Evolutionary conservation across 2,888 invertebrate species (phyloP), one percentile per base, ranked within the genome.

Genomic region (Ormyrus nitidulus): DNA sequence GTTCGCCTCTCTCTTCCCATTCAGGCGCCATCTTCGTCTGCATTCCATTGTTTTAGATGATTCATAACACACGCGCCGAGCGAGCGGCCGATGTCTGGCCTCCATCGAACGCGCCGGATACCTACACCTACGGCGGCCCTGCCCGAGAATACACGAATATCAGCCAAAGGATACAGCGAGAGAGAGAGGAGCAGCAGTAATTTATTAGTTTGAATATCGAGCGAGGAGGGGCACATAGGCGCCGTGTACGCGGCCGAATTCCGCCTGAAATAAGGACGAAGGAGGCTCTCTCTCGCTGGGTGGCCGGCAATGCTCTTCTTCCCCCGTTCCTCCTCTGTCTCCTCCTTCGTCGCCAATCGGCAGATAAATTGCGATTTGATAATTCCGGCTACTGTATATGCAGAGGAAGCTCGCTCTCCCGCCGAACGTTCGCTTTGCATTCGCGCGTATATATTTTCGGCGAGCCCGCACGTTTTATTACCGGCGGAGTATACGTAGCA

Each of bases 21-120:
- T 59, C 51, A 87, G 88, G 87, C 89, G 88, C 89, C 89, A 19
- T 19, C 19, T 19, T 19, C 87, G 89, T 88, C 89, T 87, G 89
- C 90, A 90, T 90, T 90, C 90, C 90, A 90, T 90, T 90, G 90
- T 90, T 89, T 90, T 88, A 88, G 90, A 90, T 90, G 90, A 90
- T 90, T 89, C 90, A 90, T 89, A 89, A 87, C 72, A 46, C 46
- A 8, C 70, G 85, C 85, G 19, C 1, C 19, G 59, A n/a, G 62
- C n/a, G 46, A 44, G 44, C 44, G 48, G 48, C 61, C n/a, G 10
- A 8, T 19, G 19, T 19, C 19, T 19, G 19, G 19, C 19, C 19
- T 19, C 19, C 19, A 19, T 19, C 19, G 19, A 19, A 19, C 19
- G 19, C 19, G 19, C 19, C 6, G 49, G 19, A 48, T 13, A 61